These are phyloP conservation scores for Blastobasis adustella DNA, from an alignment of 2,888 invertebrate genomes.

Conservation along the genomic window DNA sequence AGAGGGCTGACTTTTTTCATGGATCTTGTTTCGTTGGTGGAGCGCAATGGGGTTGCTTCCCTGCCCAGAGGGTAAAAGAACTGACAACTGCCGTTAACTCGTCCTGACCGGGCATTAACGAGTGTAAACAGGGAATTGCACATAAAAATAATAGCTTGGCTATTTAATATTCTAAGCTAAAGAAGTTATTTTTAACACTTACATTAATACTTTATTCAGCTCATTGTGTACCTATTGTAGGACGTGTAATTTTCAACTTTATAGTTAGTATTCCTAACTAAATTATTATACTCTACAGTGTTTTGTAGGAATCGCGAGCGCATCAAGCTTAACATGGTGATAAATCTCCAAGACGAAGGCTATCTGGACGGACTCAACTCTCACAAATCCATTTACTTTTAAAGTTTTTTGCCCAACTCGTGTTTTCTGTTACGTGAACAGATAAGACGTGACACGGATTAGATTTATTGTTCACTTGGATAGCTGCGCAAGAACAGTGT, in stretches of 20 bases:
- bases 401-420: constrained; percentile 18
- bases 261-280: too few species aligned
- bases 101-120: constrained; percentile 52
- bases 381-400: constrained; percentile 29
- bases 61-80: constrained; percentile 50
- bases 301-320: too few species aligned
- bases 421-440: constrained; percentile 6
- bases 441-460: constrained; percentile 9
- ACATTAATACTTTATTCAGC: too few species aligned
- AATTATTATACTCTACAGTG: too few species aligned
- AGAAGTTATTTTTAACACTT: neutral
- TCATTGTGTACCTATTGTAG: too few species aligned
- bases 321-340: constrained; percentile 13
- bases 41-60: constrained; percentile 32
- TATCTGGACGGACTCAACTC: constrained; percentile 26
- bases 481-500: neutral
- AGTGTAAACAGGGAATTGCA: constrained; percentile 58
- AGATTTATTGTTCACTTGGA: constrained; percentile 4
- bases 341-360: constrained; percentile 29
- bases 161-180: constrained; percentile 30
- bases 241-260: too few species aligned
- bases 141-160: constrained; percentile 49
- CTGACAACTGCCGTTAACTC: constrained; percentile 69
- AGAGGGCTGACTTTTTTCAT: constrained; percentile 13
- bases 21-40: constrained; percentile 35